Evolutionary conservation across 2,797 vertebrate species (phyloP).

Genomic region (Centropyge bicolor): DNA sequence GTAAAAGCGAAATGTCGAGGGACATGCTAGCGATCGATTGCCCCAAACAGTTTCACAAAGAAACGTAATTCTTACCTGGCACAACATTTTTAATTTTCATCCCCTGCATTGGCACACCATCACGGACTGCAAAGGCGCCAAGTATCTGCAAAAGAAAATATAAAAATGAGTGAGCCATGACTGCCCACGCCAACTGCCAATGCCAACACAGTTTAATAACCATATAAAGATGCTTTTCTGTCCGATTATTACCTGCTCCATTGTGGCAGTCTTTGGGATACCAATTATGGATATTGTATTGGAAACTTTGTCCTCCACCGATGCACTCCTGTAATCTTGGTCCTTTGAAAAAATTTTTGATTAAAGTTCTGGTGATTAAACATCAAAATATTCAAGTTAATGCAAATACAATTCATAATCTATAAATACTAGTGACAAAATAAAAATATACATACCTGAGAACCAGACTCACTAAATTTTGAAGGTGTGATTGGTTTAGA

Average conservation of each 20-base stretch:
- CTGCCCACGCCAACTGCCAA: neutral
- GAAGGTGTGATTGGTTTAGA: slow-evolving; percentile 81
- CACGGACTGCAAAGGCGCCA: slow-evolving; percentile 84
- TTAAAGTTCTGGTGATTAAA: slow-evolving; percentile 44
- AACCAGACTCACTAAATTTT: slow-evolving; percentile 82
- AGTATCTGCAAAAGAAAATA: slow-evolving; percentile 80
- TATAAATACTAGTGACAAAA: neutral
- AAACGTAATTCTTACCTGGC: slow-evolving; percentile 84
- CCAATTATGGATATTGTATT: slow-evolving; percentile 93
- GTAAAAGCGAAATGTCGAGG: slow-evolving; percentile 82
- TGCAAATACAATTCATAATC: neutral
- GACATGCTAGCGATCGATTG: slow-evolving; percentile 70
- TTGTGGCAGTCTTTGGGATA: slow-evolving; percentile 95
- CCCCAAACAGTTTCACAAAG: slow-evolving; percentile 66
- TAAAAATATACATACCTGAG: slow-evolving; percentile 77
- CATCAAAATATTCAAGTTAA: slow-evolving; percentile 8
- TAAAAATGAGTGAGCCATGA: neutral
- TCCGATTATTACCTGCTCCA: slow-evolving; percentile 90
- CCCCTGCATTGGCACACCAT: slow-evolving; percentile 86
- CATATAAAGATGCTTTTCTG: slow-evolving; percentile 8
- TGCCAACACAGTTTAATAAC: neutral
- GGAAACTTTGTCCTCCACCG: slow-evolving; percentile 90
- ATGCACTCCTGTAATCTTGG: slow-evolving; percentile 88
- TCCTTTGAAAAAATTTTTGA: slow-evolving; percentile 79
- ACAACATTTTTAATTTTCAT: slow-evolving; percentile 88